Evolutionary conservation across 2,888 invertebrate species (phyloP), one percentile per base, ranked within the genome.

Genomic region (Catocala nupta): DNA sequence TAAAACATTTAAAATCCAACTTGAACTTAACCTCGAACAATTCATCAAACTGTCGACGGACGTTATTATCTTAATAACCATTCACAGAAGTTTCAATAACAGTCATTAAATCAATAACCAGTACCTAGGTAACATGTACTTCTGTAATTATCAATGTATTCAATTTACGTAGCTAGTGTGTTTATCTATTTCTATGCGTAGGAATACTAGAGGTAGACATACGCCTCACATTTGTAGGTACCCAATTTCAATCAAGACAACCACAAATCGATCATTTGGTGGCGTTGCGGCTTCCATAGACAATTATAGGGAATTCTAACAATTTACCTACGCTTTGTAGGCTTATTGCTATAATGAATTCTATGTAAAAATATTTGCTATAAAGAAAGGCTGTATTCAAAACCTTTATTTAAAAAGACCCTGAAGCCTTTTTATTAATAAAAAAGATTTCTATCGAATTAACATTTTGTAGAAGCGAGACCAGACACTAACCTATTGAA

Each of bases 161-260:
- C 11, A 42, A 53, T 53, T 11, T 11, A 11, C 16, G 13, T 39
- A 53, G 13, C 13, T 42, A 13, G 3, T 34, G 16, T 53, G 52
- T 42, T 42, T 42, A 7, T 43, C 11, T 43, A 53, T 34, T 33
- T 33, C 25, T 9, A 49, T 10, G n/a, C 34, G 33, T 49, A 13
- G 10, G 36, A 13, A 53, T 56, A 49, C 13, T 65, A 58, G 47
- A 51, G 51, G 54, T 52, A 51, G 45, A 61, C 55, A 39, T 25
- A 51, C 34, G 55, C 52, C 66, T 51, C 57, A 73, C 77, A 55
- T 63, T 67, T 64, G 62, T 39, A 39, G 8, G 36, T 58, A 66
- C 55, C 55, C 65, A 71, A 78, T 71, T 78, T 70, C 76, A 73
- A 75, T 78, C 65, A 77, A 71, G 65, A 64, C 39, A 61, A 73